These are phyloP conservation scores for Vulpes lagopus DNA, from an alignment of 2,113 vertebrate species.

Conservation along the genomic window DNA sequence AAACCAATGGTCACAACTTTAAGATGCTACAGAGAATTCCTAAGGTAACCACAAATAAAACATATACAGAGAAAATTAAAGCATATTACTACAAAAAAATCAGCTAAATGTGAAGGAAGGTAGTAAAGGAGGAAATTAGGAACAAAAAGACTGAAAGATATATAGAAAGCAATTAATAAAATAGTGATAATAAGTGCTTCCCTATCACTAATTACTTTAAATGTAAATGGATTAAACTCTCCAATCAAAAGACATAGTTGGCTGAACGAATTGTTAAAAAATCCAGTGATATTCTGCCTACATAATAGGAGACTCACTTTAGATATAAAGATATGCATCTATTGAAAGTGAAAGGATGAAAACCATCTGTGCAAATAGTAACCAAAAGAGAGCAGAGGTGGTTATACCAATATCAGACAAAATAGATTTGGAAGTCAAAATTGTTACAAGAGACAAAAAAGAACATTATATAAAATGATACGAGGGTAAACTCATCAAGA, in stretches of 20 bases:
- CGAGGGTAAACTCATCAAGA: background rate
- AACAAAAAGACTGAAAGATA: background rate
- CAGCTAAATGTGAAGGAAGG: background rate
- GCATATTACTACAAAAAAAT: background rate
- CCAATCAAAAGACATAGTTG: background rate
- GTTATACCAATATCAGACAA: background rate
- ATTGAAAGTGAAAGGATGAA: background rate
- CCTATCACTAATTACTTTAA: constrained; percentile 1
- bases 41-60: constrained; percentile 12
- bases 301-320: background rate
- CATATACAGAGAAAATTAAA: constrained; percentile 20
- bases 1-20: background rate
- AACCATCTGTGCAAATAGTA: background rate
- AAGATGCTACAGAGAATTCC: constrained; percentile 10
- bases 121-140: background rate
- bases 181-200: background rate
- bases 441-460: background rate
- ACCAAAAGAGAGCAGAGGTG: background rate
- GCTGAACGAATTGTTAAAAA: background rate
- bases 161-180: background rate
- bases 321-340: background rate
- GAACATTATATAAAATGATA: background rate
- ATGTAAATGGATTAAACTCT: background rate
- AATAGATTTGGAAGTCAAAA: background rate
- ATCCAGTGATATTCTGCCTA: background rate